Percentiles rank a stretch among this genome's conserved stretches.
phyloP scores from a whole-genome alignment of 2,113 vertebrate genomes.

The Paraplagusia blochii region DNA sequence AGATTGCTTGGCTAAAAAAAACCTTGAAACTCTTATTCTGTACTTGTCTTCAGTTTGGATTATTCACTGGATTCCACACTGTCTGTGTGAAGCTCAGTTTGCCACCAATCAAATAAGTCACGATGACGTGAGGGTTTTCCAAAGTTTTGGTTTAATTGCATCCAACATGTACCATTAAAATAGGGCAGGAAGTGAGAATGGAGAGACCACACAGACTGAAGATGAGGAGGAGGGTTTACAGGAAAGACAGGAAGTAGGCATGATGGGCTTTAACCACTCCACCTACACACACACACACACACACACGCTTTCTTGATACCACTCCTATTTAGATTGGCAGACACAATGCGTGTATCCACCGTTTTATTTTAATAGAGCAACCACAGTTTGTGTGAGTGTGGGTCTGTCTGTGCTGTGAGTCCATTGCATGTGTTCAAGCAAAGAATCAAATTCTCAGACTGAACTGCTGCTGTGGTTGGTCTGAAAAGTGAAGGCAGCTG shows the following conservation, averaged over 20 bases:
- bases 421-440: slow-evolving; percentile 41
- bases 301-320: slow-evolving; percentile 16
- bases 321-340: slow-evolving; percentile 57
- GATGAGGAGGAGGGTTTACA: slow-evolving; percentile 45
- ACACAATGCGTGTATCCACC: slow-evolving; percentile 27
- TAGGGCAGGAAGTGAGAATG: slow-evolving; percentile 9
- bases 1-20: slow-evolving; percentile 11
- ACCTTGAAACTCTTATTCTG: slow-evolving; percentile 7
- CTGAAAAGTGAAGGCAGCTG: slow-evolving; percentile 8
- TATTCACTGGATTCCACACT: background rate
- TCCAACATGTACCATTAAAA: slow-evolving; percentile 21
- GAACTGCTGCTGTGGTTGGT: slow-evolving; percentile 37
- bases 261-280: slow-evolving; percentile 23
- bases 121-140: slow-evolving; percentile 37
- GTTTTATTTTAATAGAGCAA: slow-evolving; percentile 60
- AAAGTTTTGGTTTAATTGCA: slow-evolving; percentile 31
- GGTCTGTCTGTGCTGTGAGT: slow-evolving; percentile 17
- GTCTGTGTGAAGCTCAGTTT: slow-evolving; percentile 17
- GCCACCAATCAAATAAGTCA: slow-evolving; percentile 9
- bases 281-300: slow-evolving; percentile 25
- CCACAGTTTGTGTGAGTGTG: slow-evolving; percentile 41
- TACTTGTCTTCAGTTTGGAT: too few species aligned
- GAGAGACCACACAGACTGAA: slow-evolving; percentile 18
- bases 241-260: slow-evolving; percentile 50
- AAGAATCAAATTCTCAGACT: slow-evolving; percentile 20